These are phyloP conservation scores for Papilio glaucus DNA, from an alignment of 1,140 invertebrate genomes.

Conservation along the genomic window DNA sequence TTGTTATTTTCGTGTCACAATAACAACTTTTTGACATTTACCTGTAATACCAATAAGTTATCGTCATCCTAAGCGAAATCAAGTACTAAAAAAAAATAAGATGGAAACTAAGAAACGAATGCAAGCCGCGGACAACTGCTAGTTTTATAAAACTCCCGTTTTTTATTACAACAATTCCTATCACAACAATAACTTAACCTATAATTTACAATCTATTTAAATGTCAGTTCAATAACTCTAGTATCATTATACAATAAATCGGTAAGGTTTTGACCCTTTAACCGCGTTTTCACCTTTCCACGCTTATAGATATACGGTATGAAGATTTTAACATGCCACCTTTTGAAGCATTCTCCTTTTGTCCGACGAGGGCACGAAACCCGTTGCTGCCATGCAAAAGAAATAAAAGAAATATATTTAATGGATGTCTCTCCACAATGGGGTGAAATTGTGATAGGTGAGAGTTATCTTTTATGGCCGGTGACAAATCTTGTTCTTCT, in stretches of 20 bases:
- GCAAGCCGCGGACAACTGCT: no score
- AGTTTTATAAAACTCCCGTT: no score
- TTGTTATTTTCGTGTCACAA: no score
- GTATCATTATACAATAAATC: constrained; percentile 7
- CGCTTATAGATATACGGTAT: constrained; percentile 53
- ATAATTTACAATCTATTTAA: not conserved
- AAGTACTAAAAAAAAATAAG: no score
- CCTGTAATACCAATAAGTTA: no score
- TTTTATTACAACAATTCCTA: not conserved
- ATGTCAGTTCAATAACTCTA: constrained; percentile 20
- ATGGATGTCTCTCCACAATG: constrained; percentile 74
- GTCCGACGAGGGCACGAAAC: constrained; percentile 65
- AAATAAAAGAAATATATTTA: constrained; percentile 62
- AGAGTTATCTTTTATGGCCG: constrained; percentile 77
- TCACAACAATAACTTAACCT: constrained; percentile 11
- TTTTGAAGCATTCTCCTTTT: constrained; percentile 73
- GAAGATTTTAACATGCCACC: constrained; percentile 55
- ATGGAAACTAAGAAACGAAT: no score
- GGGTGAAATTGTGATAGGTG: constrained; percentile 80
- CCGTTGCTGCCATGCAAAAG: constrained; percentile 68
- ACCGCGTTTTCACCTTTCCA: constrained; percentile 58
- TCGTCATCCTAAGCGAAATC: no score
- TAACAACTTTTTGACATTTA: no score
- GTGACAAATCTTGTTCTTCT: constrained; percentile 65
- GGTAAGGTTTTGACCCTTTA: constrained; percentile 53